phyloP scores from a whole-genome alignment of 2,888 invertebrate species.

The Melipona bicolor region DNA sequence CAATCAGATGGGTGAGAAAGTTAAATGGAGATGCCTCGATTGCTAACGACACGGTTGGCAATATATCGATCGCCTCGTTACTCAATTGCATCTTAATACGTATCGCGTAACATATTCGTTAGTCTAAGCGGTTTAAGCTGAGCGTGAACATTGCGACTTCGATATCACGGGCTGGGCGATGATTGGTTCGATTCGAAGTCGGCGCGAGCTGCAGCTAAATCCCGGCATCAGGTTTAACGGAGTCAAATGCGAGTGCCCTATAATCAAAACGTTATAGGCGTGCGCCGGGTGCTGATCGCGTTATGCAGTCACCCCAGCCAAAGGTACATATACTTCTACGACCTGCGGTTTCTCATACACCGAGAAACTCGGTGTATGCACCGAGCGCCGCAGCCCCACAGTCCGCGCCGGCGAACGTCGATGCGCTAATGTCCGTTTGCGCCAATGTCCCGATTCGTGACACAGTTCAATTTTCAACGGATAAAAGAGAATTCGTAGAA shows the following conservation, averaged over 20 bases:
- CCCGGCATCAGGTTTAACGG: slow-evolving; percentile 61
- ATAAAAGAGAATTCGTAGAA: slow-evolving; percentile 61
- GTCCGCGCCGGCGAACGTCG: slow-evolving; percentile 13
- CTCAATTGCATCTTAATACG: slow-evolving; percentile 57
- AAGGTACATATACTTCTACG: slow-evolving; percentile 57
- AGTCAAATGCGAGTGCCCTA: slow-evolving; percentile 66
- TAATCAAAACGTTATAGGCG: slow-evolving; percentile 68
- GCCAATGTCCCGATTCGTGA: slow-evolving; percentile 36
- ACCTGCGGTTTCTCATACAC: slow-evolving; percentile 50
- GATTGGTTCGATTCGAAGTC: slow-evolving; percentile 65
- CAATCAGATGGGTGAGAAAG: neutral
- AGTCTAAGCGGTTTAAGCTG: slow-evolving; percentile 49
- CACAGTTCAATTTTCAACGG: slow-evolving; percentile 44
- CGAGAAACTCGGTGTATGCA: no score
- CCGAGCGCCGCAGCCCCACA: neutral
- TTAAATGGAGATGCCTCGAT: slow-evolving; percentile 12
- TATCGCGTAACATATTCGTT: slow-evolving; percentile 58
- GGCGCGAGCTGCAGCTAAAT: slow-evolving; percentile 59
- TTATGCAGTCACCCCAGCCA: slow-evolving; percentile 64
- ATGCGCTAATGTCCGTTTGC: slow-evolving; percentile 23
- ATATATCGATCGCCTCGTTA: slow-evolving; percentile 52
- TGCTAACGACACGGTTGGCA: neutral
- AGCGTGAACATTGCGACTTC: slow-evolving; percentile 50
- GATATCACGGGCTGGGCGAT: slow-evolving; percentile 56
- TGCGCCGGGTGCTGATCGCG: slow-evolving; percentile 67